Conservation (phyloP, 2,888 invertebrate genomes). For the Clepsis dumicolana region DNA sequence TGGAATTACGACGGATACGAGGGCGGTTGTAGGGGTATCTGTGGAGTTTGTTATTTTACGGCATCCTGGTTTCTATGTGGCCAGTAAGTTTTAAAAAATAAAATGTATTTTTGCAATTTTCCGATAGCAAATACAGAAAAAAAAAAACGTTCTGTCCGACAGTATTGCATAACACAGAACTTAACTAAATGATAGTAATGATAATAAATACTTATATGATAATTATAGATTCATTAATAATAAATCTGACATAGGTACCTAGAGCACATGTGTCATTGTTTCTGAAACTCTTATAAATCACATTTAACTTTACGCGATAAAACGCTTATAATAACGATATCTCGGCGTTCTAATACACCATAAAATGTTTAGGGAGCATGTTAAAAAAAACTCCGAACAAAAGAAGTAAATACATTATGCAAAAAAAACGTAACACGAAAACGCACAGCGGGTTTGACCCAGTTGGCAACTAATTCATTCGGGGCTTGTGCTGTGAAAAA, state of each 20-base stretch:
- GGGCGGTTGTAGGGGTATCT: not conserved
- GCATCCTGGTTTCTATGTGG: not conserved
- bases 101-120: not conserved
- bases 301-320: not conserved
- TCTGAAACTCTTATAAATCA: not conserved
- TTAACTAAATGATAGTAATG: no score
- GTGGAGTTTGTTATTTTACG: not conserved
- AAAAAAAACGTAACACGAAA: constrained; percentile 35
- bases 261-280: not conserved
- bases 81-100: not conserved
- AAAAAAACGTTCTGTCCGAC: no score
- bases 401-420: constrained; percentile 43
- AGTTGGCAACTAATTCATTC: constrained; percentile 40
- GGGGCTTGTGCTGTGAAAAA: constrained; percentile 36
- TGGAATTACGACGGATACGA: not conserved
- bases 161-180: no score
- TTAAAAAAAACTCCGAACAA: constrained; percentile 42
- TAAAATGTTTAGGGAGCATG: constrained; percentile 35
- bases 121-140: not conserved
- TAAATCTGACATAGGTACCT: no score
- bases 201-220: no score
- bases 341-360: constrained; percentile 2
- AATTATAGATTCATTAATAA: no score
- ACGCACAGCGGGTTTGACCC: constrained; percentile 33
- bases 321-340: constrained; percentile 13